phyloP scores from a whole-genome alignment of 2,797 vertebrate species.

The Danio jaintianensis region DNA sequence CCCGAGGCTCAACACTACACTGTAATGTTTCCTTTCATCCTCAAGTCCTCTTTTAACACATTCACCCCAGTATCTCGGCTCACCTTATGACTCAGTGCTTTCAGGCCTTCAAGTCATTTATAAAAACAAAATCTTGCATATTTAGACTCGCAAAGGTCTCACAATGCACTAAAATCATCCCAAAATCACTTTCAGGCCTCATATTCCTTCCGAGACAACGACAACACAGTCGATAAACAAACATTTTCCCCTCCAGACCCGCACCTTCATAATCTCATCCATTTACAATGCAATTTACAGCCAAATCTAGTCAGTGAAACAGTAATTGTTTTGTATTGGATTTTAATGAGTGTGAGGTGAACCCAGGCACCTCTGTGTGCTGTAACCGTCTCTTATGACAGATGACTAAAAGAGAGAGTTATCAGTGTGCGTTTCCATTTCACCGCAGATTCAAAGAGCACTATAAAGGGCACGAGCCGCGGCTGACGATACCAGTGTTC shows the following conservation, averaged over 20 bases:
- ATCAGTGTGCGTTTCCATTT: conserved; percentile 49
- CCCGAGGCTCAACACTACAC: conserved; percentile 45
- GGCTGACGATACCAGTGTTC: conserved; percentile 54
- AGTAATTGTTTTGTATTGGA: conserved; percentile 66
- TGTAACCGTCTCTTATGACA: conserved; percentile 53
- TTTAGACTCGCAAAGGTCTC: neutral
- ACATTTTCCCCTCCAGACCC: conserved; percentile 50
- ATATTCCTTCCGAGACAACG: conserved; percentile 28
- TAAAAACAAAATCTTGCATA: conserved; percentile 31
- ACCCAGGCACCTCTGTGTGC: conserved; percentile 49
- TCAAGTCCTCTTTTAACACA: conserved; percentile 51
- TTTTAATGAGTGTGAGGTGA: conserved; percentile 62
- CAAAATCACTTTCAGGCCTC: conserved; percentile 12
- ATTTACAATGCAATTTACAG: conserved; percentile 61
- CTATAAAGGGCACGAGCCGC: conserved; percentile 33
- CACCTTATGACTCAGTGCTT: conserved; percentile 31
- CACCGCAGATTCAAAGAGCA: conserved; percentile 43
- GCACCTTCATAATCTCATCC: conserved; percentile 57
- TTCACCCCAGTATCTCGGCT: conserved; percentile 15
- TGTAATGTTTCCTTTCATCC: conserved; percentile 51
- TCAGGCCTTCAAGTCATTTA: conserved; percentile 15
- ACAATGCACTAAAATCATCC: neutral
- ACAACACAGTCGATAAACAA: conserved; percentile 48
- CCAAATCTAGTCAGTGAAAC: conserved; percentile 57
- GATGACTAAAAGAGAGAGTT: conserved; percentile 51